Conservation (phyloP, 2,888 invertebrate genomes). For the Agrotis ipsilon region DNA sequence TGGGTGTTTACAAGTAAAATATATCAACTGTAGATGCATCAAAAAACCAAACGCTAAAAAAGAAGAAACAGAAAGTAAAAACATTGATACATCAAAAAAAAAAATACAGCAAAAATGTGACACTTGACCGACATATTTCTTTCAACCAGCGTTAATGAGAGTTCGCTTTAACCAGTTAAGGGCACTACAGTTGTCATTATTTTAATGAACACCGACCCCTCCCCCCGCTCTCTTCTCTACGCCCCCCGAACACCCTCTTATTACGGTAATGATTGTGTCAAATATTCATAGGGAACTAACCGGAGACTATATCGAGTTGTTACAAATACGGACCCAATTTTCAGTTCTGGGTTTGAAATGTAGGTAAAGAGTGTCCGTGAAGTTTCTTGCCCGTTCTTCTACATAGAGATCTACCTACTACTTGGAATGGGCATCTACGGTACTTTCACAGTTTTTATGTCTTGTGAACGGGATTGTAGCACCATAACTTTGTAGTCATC, state of each 20-base stretch:
- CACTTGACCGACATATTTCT: conserved; percentile 64
- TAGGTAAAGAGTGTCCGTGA: no score
- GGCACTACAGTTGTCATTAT: conserved; percentile 69
- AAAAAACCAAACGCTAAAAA: no score
- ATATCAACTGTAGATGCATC: no score
- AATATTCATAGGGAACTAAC: conserved; percentile 64
- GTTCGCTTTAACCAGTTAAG: conserved; percentile 61
- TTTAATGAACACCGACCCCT: conserved; percentile 67
- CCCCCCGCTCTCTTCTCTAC: background rate
- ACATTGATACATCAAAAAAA: conserved; percentile 18
- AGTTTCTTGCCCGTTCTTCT: no score
- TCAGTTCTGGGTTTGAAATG: background rate
- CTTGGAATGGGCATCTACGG: no score
- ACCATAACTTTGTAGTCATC: no score
- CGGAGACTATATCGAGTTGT: conserved; percentile 29
- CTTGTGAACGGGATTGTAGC: no score
- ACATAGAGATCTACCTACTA: no score
- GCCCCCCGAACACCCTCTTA: conserved; percentile 39
- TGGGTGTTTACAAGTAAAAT: no score
- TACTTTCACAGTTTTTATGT: no score
- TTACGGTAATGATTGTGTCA: conserved; percentile 67
- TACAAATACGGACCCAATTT: conserved; percentile 1
- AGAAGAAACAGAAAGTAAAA: background rate
- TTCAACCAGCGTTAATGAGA: conserved; percentile 62
- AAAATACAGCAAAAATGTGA: conserved; percentile 25